These are phyloP conservation scores for Laupala kohalensis DNA, from an alignment of 1,140 invertebrate species.

Conservation along the genomic window DNA sequence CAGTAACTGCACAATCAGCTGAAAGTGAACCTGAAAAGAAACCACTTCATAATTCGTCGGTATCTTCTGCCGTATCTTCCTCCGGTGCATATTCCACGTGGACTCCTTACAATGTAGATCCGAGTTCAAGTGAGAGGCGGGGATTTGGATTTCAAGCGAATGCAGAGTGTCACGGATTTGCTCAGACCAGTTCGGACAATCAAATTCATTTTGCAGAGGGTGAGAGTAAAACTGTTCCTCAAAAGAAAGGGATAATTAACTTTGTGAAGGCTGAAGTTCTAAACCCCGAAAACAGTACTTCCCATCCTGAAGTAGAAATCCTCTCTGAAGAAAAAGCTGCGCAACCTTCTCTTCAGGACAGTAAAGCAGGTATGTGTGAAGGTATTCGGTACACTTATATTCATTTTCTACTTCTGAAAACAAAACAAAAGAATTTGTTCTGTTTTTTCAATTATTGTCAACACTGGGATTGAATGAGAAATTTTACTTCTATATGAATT, in stretches of 20 bases:
- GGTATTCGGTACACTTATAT: no score
- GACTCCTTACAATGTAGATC: constrained; percentile 9
- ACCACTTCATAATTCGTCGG: neutral
- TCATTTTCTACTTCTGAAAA: no score
- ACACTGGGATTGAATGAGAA: no score
- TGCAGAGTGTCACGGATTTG: neutral
- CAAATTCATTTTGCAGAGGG: no score
- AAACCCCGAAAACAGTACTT: constrained; percentile 4
- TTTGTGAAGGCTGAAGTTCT: constrained; percentile 25
- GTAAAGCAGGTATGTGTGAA: no score
- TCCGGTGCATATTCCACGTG: neutral
- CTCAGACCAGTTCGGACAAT: neutral
- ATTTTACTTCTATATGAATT: no score
- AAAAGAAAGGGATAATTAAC: constrained; percentile 18
- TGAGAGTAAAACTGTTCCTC: neutral
- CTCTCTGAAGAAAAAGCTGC: no score
- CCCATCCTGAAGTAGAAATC: no score
- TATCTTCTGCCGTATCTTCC: neutral
- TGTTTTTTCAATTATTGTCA: no score
- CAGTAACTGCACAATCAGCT: neutral
- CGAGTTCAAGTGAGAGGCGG: constrained; percentile 13
- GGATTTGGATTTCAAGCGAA: constrained; percentile 17
- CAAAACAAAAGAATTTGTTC: no score
- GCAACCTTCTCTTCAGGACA: no score
- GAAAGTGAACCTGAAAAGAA: neutral